Conservation (phyloP, 2,888 invertebrate genomes). For the Drosophila neotestacea region DNA sequence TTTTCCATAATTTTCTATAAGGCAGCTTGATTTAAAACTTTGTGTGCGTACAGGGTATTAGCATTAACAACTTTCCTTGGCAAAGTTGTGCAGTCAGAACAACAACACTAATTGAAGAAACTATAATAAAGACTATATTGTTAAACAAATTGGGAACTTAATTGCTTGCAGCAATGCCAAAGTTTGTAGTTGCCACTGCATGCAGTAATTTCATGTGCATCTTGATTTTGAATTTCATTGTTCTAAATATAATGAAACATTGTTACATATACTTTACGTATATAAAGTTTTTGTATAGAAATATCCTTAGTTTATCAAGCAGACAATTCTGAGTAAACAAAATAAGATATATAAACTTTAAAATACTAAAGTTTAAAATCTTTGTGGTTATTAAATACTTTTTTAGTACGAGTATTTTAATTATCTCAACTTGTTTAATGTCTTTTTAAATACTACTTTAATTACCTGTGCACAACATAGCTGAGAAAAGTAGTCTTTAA, state of each 20-base stretch:
- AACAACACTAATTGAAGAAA: conserved; percentile 21
- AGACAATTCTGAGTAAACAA: too few relatives aligned
- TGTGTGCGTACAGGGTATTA: conserved; percentile 4
- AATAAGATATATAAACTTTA: too few relatives aligned
- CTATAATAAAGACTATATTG: conserved; percentile 22
- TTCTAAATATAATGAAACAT: not conserved
- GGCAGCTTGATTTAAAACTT: not conserved
- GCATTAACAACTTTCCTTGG: conserved; percentile 32
- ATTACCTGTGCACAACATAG: too few relatives aligned
- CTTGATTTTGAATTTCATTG: not conserved
- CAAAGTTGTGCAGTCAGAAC: conserved; percentile 21
- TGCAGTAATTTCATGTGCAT: conserved; percentile 24
- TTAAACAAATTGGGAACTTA: conserved; percentile 23
- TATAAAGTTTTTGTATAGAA: not conserved
- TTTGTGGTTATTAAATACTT: too few relatives aligned
- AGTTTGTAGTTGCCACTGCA: conserved; percentile 14
- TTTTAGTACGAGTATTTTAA: too few relatives aligned
- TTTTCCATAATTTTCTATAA: not conserved
- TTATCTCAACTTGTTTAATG: too few relatives aligned
- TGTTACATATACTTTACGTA: not conserved
- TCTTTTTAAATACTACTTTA: too few relatives aligned
- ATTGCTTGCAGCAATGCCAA: conserved; percentile 23
- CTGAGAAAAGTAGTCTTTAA: too few relatives aligned
- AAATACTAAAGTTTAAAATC: too few relatives aligned
- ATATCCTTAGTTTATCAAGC: not conserved